phyloP scores from a whole-genome alignment of 2,113 vertebrate species.

The Sorex fumeus region DNA sequence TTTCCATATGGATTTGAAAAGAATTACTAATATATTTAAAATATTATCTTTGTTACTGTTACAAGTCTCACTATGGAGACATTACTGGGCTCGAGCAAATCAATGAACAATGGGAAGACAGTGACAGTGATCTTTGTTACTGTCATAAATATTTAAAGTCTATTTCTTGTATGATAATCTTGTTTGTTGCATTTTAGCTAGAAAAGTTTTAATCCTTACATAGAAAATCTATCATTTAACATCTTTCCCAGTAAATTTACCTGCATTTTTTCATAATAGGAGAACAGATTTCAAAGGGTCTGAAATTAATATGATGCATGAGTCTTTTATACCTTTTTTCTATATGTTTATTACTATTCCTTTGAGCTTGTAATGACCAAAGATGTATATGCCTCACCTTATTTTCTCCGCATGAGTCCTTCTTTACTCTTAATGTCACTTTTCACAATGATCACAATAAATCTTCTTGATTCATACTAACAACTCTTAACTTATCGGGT shows the following conservation, averaged over 20 bases:
- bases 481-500: background rate
- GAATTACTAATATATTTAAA: constrained; percentile 12
- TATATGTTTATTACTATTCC: background rate
- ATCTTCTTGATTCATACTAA: constrained; percentile 3
- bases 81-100: too few relatives aligned
- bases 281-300: background rate
- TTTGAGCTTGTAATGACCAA: background rate
- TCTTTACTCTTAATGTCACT: background rate
- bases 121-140: background rate
- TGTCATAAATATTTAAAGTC: background rate
- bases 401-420: background rate
- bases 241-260: constrained; percentile 20
- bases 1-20: constrained; percentile 32
- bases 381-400: background rate
- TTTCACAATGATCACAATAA: background rate
- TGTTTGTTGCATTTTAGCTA: background rate
- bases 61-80: too few relatives aligned
- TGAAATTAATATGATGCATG: constrained; percentile 5
- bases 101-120: too few relatives aligned
- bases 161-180: constrained; percentile 4
- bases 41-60: background rate
- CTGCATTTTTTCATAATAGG: background rate
- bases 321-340: background rate
- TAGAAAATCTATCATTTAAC: background rate
- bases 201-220: constrained; percentile 15